Evolutionary conservation across 2,797 vertebrate genomes (phyloP), one percentile per base, ranked within the genome.

Genomic region (Hephaestus fuliginosus): DNA sequence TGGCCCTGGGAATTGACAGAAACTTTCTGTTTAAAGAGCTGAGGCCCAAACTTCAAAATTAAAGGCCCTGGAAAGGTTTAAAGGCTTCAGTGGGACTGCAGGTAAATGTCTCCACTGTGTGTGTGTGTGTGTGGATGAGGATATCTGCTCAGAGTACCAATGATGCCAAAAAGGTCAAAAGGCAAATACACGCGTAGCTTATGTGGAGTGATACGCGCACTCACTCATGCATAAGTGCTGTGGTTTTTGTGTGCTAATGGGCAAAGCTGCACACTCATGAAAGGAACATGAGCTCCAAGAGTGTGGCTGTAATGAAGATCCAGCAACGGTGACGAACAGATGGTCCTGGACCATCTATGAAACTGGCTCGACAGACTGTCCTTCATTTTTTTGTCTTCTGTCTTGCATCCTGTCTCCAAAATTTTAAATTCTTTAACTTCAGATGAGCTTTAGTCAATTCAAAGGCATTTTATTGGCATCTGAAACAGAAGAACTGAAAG

Each of bases 281-380:
- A 87, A 87, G 44, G 52, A 86, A 44, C 71, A 82, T 61, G 58
- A 82, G 76, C 66, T 81, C 58, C 62, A 61, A 70, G 48, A 63
- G n/a, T 36, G 56, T 61, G 61, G 58, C 84, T 89, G 58, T 83
- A 70, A 86, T 84, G 73, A 87, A 88, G 84, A 81, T 82, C 70
- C 81, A 82, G 78, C 46, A 49, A 36, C 9, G 10, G 28, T 44
- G 74, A 78, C 0, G 66, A 88, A 78, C 88, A 91, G 91, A 91
- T 90, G 92, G 91, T 74, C 78, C 60, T 44, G 61, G 65, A 58
- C 56, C 55, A 22, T 74, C 48, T 41, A 33, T 30, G 46, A 68
- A 78, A 70, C 72, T 86, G 83, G 84, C 83, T 71, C 73, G 14
- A 82, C 53, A 53, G 13, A 15, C 66, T 62, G 68, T 46, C 28